These are phyloP conservation scores for Eleginops maclovinus DNA, from an alignment of 2,113 vertebrate genomes.

Conservation along the genomic window DNA sequence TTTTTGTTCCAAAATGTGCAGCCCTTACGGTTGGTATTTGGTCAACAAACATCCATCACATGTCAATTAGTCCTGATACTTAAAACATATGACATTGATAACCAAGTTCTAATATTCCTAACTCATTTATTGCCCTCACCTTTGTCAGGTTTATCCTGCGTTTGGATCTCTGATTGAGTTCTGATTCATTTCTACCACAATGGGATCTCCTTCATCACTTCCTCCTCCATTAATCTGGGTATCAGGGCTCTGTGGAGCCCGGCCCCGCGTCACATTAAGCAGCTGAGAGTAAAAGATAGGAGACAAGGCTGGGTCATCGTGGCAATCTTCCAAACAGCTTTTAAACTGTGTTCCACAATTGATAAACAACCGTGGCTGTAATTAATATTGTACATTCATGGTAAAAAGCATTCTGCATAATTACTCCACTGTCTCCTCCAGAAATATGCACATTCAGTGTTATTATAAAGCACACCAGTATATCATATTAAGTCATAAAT, in stretches of 20 bases:
- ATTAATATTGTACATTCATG: conserved; percentile 83
- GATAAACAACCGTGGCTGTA: conserved; percentile 81
- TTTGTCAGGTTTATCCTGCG: conserved; percentile 9
- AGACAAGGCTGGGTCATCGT: conserved; percentile 77
- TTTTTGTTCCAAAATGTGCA: no score
- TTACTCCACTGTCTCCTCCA: conserved; percentile 82
- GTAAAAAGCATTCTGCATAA: conserved; percentile 83
- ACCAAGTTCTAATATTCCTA: conserved; percentile 6
- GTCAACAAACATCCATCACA: not conserved
- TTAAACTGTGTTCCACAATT: conserved; percentile 80
- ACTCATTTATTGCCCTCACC: not conserved
- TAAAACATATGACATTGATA: not conserved
- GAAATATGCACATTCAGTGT: conserved; percentile 85
- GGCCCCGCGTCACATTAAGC: conserved; percentile 67
- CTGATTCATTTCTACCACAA: conserved; percentile 45
- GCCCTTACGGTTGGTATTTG: not conserved
- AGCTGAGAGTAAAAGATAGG: conserved; percentile 71
- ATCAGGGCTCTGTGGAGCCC: conserved; percentile 58
- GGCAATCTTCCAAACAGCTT: conserved; percentile 82
- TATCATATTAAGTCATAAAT: conserved; percentile 87
- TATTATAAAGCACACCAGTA: conserved; percentile 83
- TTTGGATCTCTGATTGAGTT: conserved; percentile 39
- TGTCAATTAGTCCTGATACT: not conserved
- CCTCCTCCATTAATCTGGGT: conserved; percentile 67
- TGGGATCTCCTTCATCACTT: conserved; percentile 56